Percentiles rank a stretch among this genome's conserved stretches.
These are phyloP conservation scores for Neofelis nebulosa DNA, from an alignment of 2,113 vertebrate species.

Conservation along the genomic window DNA sequence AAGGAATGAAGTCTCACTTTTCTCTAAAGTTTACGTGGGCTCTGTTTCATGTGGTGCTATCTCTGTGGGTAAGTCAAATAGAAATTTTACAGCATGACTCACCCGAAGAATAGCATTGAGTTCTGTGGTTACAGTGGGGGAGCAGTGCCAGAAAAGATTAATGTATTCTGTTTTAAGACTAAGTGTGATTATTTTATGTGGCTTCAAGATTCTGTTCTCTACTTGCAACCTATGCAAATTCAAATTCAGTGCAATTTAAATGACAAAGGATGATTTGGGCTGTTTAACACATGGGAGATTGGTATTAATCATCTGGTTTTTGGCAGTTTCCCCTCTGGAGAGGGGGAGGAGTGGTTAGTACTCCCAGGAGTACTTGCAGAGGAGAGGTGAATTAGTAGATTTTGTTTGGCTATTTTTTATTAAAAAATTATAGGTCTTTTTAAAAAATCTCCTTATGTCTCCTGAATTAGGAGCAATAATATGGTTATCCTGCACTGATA, in stretches of 20 bases:
- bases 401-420: slow-evolving; percentile 43
- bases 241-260: slow-evolving; percentile 65
- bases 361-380: not conserved
- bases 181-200: slow-evolving; percentile 27
- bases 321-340: slow-evolving; percentile 25
- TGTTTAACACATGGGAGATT: slow-evolving; percentile 65
- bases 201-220: slow-evolving; percentile 63
- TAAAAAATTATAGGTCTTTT: slow-evolving; percentile 45
- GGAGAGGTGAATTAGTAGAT: not conserved
- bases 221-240: slow-evolving; percentile 63
- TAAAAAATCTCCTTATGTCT: not conserved
- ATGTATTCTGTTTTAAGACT: slow-evolving; percentile 63
- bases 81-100: slow-evolving; percentile 68
- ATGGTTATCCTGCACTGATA: not conserved
- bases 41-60: not conserved
- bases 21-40: slow-evolving; percentile 57
- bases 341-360: not conserved
- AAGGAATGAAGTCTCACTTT: slow-evolving; percentile 16
- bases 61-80: slow-evolving; percentile 56
- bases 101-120: not conserved
- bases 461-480: slow-evolving; percentile 13
- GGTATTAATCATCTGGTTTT: slow-evolving; percentile 63
- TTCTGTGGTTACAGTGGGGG: slow-evolving; percentile 46
- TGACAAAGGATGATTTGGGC: slow-evolving; percentile 70
- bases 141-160: slow-evolving; percentile 33